Evolutionary conservation across 1,140 invertebrate species (phyloP).

Genomic region (Drosophila carrolli): DNA sequence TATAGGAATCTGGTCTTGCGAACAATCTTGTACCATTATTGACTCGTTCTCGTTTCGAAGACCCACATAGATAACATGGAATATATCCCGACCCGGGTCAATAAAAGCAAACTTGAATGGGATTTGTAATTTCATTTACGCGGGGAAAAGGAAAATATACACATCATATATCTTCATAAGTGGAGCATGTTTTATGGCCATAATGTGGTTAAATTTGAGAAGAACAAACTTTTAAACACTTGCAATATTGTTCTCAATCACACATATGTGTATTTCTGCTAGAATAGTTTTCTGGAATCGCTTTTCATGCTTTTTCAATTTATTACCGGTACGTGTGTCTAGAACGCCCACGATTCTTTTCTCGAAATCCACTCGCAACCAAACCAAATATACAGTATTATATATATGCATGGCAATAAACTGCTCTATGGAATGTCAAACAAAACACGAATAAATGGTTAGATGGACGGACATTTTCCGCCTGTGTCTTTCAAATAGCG

Average conservation of each 20-base stretch:
- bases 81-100: slow-evolving; percentile 23
- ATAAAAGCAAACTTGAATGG: slow-evolving; percentile 24
- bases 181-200: slow-evolving; percentile 3
- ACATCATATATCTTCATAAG: slow-evolving; percentile 1
- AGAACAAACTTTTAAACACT: slow-evolving; percentile 1
- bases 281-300: slow-evolving; percentile 27
- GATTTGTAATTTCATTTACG: background rate
- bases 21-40: slow-evolving; percentile 29
- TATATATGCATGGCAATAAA: slow-evolving; percentile 26
- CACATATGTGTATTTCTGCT: background rate
- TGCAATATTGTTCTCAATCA: background rate
- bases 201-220: background rate
- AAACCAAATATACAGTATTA: slow-evolving; percentile 18
- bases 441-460: slow-evolving; percentile 57
- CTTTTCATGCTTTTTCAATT: slow-evolving; percentile 48
- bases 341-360: slow-evolving; percentile 48
- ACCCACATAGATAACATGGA: slow-evolving; percentile 38
- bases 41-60: slow-evolving; percentile 13
- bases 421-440: slow-evolving; percentile 67
- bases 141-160: background rate
- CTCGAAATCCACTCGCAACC: slow-evolving; percentile 21
- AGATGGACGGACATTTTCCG: slow-evolving; percentile 35
- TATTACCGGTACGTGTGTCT: slow-evolving; percentile 63
- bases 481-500: slow-evolving; percentile 24
- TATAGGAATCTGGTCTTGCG: slow-evolving; percentile 37